Evolutionary conservation across 2,113 vertebrate genomes (phyloP).

Genomic region (Ceuthmochares aereus): DNA sequence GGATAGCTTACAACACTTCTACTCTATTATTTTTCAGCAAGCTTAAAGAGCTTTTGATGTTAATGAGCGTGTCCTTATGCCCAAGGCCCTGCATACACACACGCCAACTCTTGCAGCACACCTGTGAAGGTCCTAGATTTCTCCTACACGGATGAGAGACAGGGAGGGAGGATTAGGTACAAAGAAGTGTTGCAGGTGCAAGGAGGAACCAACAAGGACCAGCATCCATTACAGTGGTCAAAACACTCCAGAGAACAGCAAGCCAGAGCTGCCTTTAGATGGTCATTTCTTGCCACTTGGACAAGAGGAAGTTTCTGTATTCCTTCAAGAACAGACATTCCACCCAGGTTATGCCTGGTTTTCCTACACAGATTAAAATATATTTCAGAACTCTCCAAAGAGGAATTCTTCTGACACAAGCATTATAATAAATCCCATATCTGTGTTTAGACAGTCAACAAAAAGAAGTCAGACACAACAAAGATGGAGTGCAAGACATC

Average conservation of each 20-base stretch:
- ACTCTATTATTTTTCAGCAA: neutral
- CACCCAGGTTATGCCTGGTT: neutral
- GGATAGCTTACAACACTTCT: neutral
- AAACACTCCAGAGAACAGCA: neutral
- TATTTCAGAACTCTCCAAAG: neutral
- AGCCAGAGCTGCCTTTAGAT: neutral
- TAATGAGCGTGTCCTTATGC: neutral
- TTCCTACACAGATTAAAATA: neutral
- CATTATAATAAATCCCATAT: neutral
- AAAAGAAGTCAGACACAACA: neutral
- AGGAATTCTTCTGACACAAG: neutral
- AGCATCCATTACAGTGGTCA: neutral
- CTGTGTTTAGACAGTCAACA: neutral
- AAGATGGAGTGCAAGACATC: neutral
- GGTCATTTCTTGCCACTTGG: neutral
- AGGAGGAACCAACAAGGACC: neutral
- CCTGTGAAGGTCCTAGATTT: neutral
- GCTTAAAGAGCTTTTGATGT: conserved; percentile 21
- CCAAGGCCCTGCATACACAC: neutral
- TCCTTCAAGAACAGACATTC: neutral
- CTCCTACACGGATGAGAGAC: neutral
- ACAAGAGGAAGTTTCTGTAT: neutral
- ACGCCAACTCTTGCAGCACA: neutral
- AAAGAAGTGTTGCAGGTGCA: neutral
- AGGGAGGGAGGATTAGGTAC: neutral